Percentiles rank a stretch among this genome's conserved stretches.
These are phyloP conservation scores for Trinorchestia longiramus DNA, from an alignment of 1,140 invertebrate species.

Conservation along the genomic window DNA sequence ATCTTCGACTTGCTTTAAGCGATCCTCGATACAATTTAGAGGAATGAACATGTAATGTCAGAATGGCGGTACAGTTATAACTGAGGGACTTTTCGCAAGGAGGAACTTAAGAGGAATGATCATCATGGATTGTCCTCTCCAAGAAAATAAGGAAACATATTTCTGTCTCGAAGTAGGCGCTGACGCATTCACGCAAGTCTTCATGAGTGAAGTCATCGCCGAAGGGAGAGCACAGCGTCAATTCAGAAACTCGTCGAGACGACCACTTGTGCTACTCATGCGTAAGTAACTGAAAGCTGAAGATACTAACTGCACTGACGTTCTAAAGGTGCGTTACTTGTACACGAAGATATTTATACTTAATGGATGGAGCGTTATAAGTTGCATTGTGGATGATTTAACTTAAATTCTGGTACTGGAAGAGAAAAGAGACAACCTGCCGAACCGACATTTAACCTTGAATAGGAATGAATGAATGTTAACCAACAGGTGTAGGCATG, in stretches of 20 bases:
- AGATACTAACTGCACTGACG: background rate
- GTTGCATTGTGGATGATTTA: background rate
- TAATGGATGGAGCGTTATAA: background rate
- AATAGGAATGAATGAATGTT: background rate
- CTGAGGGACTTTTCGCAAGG: background rate
- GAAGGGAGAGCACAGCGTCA: background rate
- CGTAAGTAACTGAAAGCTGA: background rate
- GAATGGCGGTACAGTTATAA: background rate
- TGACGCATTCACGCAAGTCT: background rate
- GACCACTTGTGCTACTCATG: background rate
- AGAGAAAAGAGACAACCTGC: background rate
- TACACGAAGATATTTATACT: background rate
- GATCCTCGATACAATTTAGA: background rate
- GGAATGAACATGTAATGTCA: background rate
- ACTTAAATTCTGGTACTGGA: background rate
- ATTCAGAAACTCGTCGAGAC: background rate
- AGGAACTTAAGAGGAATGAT: background rate
- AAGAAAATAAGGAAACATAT: background rate
- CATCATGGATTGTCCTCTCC: background rate
- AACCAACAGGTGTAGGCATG: background rate
- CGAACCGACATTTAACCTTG: background rate
- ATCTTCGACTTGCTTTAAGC: background rate
- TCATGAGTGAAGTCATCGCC: slow-evolving; percentile 8
- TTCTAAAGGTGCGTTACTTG: background rate
- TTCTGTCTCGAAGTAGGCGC: background rate